Base-by-base conservation (phyloP, 2,888 invertebrate genomes). In the Gryllus longicercus region DNA sequence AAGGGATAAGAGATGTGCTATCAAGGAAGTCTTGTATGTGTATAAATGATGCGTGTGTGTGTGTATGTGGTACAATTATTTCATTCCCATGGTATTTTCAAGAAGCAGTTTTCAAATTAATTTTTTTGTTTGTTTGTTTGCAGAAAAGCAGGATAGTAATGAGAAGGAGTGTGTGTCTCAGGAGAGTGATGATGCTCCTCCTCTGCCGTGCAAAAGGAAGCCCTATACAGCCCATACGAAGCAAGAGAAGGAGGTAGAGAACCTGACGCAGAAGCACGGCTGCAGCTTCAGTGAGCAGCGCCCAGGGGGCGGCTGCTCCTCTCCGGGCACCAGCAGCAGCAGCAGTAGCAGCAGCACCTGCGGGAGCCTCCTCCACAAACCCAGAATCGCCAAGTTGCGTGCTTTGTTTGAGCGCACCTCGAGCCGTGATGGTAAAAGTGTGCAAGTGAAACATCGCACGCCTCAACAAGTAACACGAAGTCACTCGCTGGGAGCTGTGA, bases 351-450 rank as follows among this genome's bases (percentile, higher is more conserved):
- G 81, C 12, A 49, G 51, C 76, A 76, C 51, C 21, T 50, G 77
- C 38, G 78, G 74, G 16, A 81, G 82, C 25, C 79, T 85, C 38
- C 80, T 84, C 25, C 84, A 85, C 10, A 86, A 85, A 77, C 85
- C 86, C 11, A 85, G 86, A 81, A 86, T 86, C 50, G 84, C 85
- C 2, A 86, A 85, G 79, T 83, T 87, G n/a, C 85, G 85, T 82
- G 85, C 86, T 5, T 83, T 86, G 63, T 87, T 86, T 83, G 87
- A 86, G 82, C 84, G 85, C 75, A 83, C 82, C 74, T 77, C 80
- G 38, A 80, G 82, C 25, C 79, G 83, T 78, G 83, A 83, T 77
- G 76, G 82, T 81, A 78, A 83, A 81, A 81, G 82, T 74, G 78
- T 82, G 50, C 78, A 82, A 75, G 38, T 79, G 78, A 79, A 84